These are phyloP conservation scores for Synergus japonicus DNA, from an alignment of 2,888 invertebrate species.

Conservation along the genomic window DNA sequence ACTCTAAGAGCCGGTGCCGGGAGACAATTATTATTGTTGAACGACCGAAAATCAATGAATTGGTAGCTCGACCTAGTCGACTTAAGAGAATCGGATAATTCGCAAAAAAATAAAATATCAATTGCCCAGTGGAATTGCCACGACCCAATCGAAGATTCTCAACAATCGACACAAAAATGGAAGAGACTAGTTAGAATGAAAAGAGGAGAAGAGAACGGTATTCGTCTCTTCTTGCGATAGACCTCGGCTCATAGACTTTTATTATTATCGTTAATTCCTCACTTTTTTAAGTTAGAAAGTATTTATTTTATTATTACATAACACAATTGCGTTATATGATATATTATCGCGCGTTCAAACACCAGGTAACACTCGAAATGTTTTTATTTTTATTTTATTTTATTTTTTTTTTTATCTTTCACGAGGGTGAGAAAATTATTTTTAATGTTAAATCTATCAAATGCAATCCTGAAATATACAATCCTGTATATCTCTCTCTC, in stretches of 20 bases:
- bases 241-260: constrained; percentile 60
- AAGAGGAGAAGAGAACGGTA: constrained; percentile 21
- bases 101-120: constrained; percentile 24
- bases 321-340: constrained; percentile 32
- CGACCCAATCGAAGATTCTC: constrained; percentile 3
- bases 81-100: constrained; percentile 9
- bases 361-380: constrained; percentile 32
- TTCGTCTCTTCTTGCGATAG: constrained; percentile 26
- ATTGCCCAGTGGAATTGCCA: neutral
- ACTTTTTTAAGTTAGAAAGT: constrained; percentile 65
- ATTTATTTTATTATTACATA: constrained; percentile 70
- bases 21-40: constrained; percentile 50
- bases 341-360: constrained; percentile 35
- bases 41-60: constrained; percentile 42
- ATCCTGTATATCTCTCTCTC: neutral
- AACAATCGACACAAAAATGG: neutral
- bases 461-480: neutral
- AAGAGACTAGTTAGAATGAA: constrained; percentile 6
- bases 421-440: constrained; percentile 42
- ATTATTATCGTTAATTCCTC: constrained; percentile 50
- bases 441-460: constrained; percentile 43
- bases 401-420: constrained; percentile 7
- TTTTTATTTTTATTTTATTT: neutral
- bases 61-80: constrained; percentile 46
- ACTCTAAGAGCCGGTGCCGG: constrained; percentile 58